These are phyloP conservation scores for Nematopogon swammerdamellus DNA, from an alignment of 2,888 invertebrate genomes.

Conservation along the genomic window DNA sequence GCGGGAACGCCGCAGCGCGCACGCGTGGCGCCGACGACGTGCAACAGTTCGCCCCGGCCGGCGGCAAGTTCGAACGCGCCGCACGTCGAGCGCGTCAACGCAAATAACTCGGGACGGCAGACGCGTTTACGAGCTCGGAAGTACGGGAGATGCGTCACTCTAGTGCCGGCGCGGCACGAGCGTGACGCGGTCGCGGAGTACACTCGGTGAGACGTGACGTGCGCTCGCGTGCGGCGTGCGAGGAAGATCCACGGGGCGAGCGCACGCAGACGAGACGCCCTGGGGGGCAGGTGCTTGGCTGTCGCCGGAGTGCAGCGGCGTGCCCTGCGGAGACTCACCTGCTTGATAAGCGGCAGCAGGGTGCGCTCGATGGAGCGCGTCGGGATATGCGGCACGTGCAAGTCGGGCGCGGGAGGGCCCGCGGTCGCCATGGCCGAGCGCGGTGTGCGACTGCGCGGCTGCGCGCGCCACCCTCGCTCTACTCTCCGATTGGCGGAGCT, in stretches of 20 bases:
- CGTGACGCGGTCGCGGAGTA: too few relatives aligned
- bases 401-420: constrained; percentile 60
- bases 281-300: too few relatives aligned
- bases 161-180: neutral
- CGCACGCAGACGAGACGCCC: too few relatives aligned
- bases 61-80: constrained; percentile 39
- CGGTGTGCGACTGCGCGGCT: constrained; percentile 36
- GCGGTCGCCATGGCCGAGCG: constrained; percentile 14
- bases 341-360: constrained; percentile 88
- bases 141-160: neutral
- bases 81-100: too few relatives aligned
- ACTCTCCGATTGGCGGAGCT: constrained; percentile 7
- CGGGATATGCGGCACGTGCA: constrained; percentile 75
- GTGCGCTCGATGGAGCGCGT: constrained; percentile 94
- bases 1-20: constrained; percentile 31
- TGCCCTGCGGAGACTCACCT: constrained; percentile 59
- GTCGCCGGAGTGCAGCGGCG: too few relatives aligned
- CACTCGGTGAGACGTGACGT: too few relatives aligned
- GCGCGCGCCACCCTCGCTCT: constrained; percentile 31
- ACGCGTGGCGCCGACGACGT: constrained; percentile 13
- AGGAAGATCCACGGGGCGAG: neutral
- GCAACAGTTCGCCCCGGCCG: constrained; percentile 46
- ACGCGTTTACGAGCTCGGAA: neutral
- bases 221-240: too few relatives aligned
- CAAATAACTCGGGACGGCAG: constrained; percentile 3